Percentiles rank a stretch among this genome's conserved stretches.
Evolutionary conservation across 2,888 invertebrate genomes (phyloP).

Genomic region (Sussaba pulchella): DNA sequence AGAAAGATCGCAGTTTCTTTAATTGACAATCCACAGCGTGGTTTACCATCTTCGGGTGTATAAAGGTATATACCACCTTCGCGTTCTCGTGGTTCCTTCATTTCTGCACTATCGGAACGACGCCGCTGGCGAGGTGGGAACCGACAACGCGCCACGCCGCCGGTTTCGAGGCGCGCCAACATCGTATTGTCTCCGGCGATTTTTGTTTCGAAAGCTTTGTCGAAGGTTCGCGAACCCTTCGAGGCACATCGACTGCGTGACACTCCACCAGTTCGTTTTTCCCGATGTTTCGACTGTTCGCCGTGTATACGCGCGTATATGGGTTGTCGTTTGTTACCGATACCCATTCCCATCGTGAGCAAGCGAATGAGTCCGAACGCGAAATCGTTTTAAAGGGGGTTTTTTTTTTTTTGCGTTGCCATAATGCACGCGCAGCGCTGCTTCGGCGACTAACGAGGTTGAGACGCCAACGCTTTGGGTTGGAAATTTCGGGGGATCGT

Average conservation of each 20-base stretch:
- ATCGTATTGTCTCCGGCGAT: conserved; percentile 82
- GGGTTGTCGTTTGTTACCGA: neutral
- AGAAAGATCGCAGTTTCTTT: conserved; percentile 79
- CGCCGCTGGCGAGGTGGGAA: conserved; percentile 79
- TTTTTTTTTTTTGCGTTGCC: too few relatives aligned
- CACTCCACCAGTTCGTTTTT: conserved; percentile 49
- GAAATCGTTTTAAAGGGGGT: neutral
- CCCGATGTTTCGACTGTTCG: conserved; percentile 37
- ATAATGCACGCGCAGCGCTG: conserved; percentile 18
- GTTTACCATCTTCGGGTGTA: conserved; percentile 49
- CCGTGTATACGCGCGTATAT: neutral
- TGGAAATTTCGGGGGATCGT: conserved; percentile 29
- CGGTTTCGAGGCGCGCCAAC: conserved; percentile 76
- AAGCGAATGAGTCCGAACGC: neutral
- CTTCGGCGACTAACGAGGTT: conserved; percentile 52
- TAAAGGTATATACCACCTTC: conserved; percentile 53
- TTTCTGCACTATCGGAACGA: conserved; percentile 16
- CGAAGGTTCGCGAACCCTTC: neutral
- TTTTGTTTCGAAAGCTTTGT: conserved; percentile 77
- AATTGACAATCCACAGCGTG: conserved; percentile 81
- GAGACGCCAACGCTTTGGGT: conserved; percentile 39
- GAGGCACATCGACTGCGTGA: conserved; percentile 38
- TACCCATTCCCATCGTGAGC: conserved; percentile 16
- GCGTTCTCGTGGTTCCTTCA: conserved; percentile 50
- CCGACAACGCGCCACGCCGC: conserved; percentile 75